phyloP scores from a whole-genome alignment of 2,888 invertebrate species.

The Tolmerus cingulatus region DNA sequence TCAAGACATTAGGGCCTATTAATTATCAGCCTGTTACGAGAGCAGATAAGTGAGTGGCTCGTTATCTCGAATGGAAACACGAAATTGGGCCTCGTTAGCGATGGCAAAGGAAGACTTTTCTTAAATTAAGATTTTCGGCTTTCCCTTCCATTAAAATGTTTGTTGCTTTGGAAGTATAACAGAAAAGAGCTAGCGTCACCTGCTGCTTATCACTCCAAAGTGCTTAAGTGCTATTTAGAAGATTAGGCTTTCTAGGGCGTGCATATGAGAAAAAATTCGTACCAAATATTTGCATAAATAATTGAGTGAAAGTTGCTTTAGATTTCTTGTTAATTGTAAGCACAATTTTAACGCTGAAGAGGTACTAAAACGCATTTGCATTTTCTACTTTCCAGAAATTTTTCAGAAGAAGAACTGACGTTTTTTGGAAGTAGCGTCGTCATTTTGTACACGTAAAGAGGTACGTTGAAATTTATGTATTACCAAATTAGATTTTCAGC shows the following conservation, averaged over 20 bases:
- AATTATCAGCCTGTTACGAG: conserved; percentile 31
- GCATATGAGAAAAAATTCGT: not conserved
- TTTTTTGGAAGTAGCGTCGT: no score
- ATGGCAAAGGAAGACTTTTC: not conserved
- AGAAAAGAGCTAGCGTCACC: not conserved
- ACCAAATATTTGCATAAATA: not conserved
- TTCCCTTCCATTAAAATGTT: not conserved
- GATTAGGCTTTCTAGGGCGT: not conserved
- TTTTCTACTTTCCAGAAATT: not conserved
- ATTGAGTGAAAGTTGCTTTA: not conserved
- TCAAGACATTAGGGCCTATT: not conserved
- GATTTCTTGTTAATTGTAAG: not conserved
- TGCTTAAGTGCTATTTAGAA: not conserved
- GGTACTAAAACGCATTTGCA: not conserved
- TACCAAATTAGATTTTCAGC: no score
- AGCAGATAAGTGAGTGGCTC: conserved; percentile 20
- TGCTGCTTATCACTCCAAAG: not conserved
- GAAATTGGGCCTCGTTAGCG: not conserved
- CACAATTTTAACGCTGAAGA: not conserved
- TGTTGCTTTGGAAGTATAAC: not conserved
- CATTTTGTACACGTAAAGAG: no score
- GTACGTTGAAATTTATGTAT: no score
- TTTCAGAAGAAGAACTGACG: no score
- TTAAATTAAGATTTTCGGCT: not conserved
- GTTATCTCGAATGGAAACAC: conserved; percentile 5